phyloP scores from a whole-genome alignment of 92 coral and sea anemone genomes.

The Umimayanthus kanabou region DNA sequence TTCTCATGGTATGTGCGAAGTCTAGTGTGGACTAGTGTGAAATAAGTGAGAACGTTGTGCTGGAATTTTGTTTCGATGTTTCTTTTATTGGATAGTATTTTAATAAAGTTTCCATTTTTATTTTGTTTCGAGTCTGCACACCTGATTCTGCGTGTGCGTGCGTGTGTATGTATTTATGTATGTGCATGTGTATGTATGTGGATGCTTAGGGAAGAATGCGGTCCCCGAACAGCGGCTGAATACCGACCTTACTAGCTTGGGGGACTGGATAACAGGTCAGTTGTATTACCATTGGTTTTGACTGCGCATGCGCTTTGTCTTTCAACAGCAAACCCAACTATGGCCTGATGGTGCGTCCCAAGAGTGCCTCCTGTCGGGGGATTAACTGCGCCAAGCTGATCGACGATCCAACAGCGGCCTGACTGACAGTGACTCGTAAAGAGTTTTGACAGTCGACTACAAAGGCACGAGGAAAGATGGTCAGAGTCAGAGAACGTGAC shows the following conservation, averaged over 20 bases:
- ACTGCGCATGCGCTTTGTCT: background rate
- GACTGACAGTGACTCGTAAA: background rate
- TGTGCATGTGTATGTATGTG: too few species aligned
- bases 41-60: background rate
- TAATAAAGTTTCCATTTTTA: too few species aligned
- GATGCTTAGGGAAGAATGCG: too few species aligned
- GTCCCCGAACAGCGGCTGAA: too few species aligned
- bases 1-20: slow-evolving; percentile 70
- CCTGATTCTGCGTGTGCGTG: background rate
- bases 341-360: slow-evolving; percentile 90
- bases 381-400: slow-evolving; percentile 77
- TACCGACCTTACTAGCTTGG: too few species aligned
- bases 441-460: background rate
- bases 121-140: background rate
- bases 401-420: slow-evolving; percentile 33
- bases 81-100: too few species aligned
- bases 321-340: slow-evolving; percentile 82
- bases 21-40: background rate
- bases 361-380: slow-evolving; percentile 87
- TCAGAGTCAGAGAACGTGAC: background rate
- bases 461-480: background rate
- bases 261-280: too few species aligned
- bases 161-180: too few species aligned
- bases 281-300: background rate
- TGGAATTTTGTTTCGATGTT: too few species aligned